Conservation (phyloP, 2,797 vertebrate species). For the Siniperca scherzeri region DNA sequence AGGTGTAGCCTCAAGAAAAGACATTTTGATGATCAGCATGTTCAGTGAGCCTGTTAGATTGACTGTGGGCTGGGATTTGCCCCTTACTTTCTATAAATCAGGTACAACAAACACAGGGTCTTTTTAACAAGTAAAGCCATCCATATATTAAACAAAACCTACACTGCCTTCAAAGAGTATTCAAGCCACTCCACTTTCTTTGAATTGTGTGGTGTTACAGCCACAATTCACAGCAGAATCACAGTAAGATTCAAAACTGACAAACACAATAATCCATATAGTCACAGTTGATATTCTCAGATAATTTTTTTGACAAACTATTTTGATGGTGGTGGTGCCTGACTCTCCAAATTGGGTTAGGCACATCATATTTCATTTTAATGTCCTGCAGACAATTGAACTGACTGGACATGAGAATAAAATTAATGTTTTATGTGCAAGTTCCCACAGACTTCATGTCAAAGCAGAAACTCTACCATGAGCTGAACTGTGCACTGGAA, state of each 20-base stretch:
- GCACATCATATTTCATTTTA: background rate
- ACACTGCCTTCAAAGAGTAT: background rate
- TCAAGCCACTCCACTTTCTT: background rate
- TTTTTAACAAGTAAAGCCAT: background rate
- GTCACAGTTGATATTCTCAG: background rate
- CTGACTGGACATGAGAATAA: background rate
- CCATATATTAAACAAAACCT: background rate
- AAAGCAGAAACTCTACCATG: background rate
- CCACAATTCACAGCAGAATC: background rate
- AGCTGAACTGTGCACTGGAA: background rate
- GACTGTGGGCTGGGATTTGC: background rate
- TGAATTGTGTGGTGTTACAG: background rate
- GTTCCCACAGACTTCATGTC: background rate
- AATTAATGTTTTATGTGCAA: background rate
- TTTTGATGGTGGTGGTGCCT: background rate
- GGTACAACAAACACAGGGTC: background rate
- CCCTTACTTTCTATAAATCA: background rate
- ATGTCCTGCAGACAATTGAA: background rate
- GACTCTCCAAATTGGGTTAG: background rate
- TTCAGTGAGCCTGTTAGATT: background rate
- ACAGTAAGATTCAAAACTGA: background rate
- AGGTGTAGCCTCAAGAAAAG: conserved; percentile 16
- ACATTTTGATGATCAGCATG: background rate
- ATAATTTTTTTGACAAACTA: too few species aligned
- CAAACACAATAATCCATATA: background rate